Conservation (phyloP, 2,888 invertebrate genomes). For the Luffia ferchaultella region DNA sequence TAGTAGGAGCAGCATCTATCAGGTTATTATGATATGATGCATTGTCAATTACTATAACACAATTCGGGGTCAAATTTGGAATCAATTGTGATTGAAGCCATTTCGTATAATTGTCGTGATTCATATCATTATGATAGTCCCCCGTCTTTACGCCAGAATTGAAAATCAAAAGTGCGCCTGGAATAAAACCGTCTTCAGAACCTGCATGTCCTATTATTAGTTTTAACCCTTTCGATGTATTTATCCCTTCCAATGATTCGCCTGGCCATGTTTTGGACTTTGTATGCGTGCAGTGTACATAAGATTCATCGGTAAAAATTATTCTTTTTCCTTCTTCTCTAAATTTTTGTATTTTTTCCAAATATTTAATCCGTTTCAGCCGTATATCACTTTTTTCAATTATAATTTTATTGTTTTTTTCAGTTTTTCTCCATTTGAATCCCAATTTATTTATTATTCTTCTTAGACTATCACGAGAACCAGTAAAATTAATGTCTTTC, state of each 20-base stretch:
- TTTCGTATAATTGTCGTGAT: constrained; percentile 14
- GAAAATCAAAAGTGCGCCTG: constrained; percentile 10
- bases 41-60: constrained; percentile 11
- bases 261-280: constrained; percentile 8
- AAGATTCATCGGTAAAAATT: constrained; percentile 13
- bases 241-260: constrained; percentile 6
- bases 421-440: constrained; percentile 3
- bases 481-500: constrained; percentile 4
- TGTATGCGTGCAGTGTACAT: constrained; percentile 10
- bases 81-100: constrained; percentile 20
- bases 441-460: constrained; percentile 5
- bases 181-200: constrained; percentile 16
- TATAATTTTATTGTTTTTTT: constrained; percentile 9
- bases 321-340: constrained; percentile 11
- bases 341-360: constrained; percentile 10
- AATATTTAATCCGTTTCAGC: constrained; percentile 11
- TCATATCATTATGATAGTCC: constrained; percentile 15
- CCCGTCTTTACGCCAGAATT: constrained; percentile 13
- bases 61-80: constrained; percentile 17
- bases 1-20: constrained; percentile 2
- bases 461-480: constrained; percentile 3
- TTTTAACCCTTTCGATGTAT: constrained; percentile 14
- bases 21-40: constrained; percentile 14
- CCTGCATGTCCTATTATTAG: constrained; percentile 17
- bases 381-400: constrained; percentile 8